These are phyloP conservation scores for Aplidium turbinatum DNA, from an alignment of 23 tunicate species.

Conservation along the genomic window DNA sequence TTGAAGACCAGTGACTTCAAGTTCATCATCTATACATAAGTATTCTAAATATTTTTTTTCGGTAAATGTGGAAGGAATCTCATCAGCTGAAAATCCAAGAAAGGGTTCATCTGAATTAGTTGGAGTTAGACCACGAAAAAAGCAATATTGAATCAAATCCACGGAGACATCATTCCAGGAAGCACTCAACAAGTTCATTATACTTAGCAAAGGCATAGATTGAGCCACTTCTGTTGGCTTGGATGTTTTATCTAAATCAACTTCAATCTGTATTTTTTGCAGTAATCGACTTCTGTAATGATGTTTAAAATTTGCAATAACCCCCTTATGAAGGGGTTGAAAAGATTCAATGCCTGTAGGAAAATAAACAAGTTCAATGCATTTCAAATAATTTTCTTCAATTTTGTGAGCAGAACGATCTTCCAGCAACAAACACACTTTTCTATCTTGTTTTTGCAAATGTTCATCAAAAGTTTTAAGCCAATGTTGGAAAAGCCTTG, in stretches of 20 bases:
- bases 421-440: no score
- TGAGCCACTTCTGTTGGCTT: slow-evolving; percentile 1
- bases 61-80: neutral
- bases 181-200: neutral
- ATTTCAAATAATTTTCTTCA: no score
- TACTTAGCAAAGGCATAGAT: neutral
- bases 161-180: neutral
- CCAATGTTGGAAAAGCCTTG: no score
- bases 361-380: no score
- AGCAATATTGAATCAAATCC: neutral
- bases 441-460: no score
- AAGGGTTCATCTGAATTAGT: neutral
- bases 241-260: neutral
- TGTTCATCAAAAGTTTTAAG: no score
- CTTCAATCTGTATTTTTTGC: neutral
- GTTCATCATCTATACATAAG: no score
- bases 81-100: neutral
- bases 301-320: neutral
- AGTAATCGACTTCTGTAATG: neutral
- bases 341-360: neutral
- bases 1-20: no score
- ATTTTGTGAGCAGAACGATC: no score
- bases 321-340: neutral
- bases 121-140: slow-evolving; percentile 14
- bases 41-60: no score